These are phyloP conservation scores for Cynopterus sphinx DNA, from an alignment of 2,797 vertebrate species.

Conservation along the genomic window DNA sequence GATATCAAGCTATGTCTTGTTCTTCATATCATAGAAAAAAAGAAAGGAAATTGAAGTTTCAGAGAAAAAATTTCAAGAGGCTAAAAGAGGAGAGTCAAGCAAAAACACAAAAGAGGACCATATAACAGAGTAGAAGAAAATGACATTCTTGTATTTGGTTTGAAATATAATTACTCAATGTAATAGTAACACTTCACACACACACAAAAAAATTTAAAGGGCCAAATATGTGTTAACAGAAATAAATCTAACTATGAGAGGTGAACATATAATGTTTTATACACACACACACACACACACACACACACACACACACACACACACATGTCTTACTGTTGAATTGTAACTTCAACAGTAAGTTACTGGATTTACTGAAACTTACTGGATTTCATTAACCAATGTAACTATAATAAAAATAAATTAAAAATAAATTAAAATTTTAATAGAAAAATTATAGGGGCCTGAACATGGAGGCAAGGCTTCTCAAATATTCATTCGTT, in stretches of 20 bases:
- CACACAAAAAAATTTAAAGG: no score
- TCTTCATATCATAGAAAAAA: not conserved
- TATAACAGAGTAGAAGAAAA: not conserved
- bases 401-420: no score
- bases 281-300: no score
- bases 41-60: conserved; percentile 23
- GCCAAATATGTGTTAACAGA: no score
- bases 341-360: no score
- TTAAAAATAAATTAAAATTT: not conserved
- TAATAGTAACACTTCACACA: conserved; percentile 9
- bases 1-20: conserved; percentile 53
- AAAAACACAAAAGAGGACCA: conserved; percentile 29
- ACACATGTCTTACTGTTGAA: no score
- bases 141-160: not conserved
- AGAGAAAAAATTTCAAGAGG: not conserved
- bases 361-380: no score
- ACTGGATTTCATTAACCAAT: no score
- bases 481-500: conserved; percentile 53
- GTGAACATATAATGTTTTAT: no score
- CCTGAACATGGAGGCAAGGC: not conserved
- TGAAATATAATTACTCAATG: conserved; percentile 45
- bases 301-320: no score
- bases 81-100: conserved; percentile 27
- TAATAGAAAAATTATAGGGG: not conserved
- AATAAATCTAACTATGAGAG: no score